Evolutionary conservation across 23 tunicate species (phyloP).

Genomic region (Styela clava): DNA sequence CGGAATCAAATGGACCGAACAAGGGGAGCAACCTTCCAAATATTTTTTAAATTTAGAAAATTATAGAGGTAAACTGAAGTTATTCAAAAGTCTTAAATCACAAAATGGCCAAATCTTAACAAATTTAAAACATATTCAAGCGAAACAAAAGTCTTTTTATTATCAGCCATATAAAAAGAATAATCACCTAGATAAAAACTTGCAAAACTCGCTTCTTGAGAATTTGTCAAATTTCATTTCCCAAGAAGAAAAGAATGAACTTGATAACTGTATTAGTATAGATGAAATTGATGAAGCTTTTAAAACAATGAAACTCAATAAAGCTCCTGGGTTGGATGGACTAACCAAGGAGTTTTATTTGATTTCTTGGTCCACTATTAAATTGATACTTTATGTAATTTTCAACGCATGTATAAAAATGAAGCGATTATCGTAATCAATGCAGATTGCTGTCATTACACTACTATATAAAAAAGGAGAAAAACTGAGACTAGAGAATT

Average conservation of each 20-base stretch:
- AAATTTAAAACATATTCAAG: background rate
- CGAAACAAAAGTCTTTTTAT: background rate
- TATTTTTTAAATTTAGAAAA: background rate
- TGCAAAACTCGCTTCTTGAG: background rate
- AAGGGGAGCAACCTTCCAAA: background rate
- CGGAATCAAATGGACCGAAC: background rate
- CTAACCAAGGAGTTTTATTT: background rate
- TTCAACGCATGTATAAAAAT: background rate
- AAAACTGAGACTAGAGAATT: too few relatives aligned
- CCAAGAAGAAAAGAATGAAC: background rate
- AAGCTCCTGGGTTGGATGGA: background rate
- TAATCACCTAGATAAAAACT: background rate
- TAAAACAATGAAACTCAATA: background rate
- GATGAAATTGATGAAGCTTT: background rate
- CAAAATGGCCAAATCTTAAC: background rate
- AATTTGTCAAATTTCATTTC: background rate
- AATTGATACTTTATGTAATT: background rate
- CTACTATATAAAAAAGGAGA: background rate
- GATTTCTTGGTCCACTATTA: background rate
- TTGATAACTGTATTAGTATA: background rate
- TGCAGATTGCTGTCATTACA: background rate
- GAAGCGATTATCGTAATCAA: background rate
- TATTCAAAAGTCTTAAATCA: background rate
- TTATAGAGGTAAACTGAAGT: background rate
- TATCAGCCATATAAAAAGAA: background rate